Base-by-base conservation (phyloP, 2,888 invertebrate species). In the Lasioglossum zephyrum region DNA sequence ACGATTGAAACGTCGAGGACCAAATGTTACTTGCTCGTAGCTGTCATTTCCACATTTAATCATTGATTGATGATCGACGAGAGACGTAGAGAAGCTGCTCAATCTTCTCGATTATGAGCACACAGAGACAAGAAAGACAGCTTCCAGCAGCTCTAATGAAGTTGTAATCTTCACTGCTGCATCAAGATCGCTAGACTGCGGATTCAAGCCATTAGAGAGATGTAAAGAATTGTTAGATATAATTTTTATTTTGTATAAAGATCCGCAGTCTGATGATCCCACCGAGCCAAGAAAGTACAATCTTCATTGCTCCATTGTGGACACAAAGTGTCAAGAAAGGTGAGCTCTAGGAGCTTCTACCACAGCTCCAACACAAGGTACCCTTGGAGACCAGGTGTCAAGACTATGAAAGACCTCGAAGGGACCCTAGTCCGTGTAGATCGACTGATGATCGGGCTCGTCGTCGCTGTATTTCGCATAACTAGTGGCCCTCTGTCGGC, bases 381-480 rank as follows among this genome's bases (percentile, higher is more conserved):
- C 53, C 53, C 53, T 53, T 9, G 53, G 9, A n/a, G 9, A 53
- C n/a, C 53, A 53, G 53, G 1, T n/a, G 53, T 53, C 53, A 53
- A 22, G 53, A 53, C 53, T n/a, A n/a, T 3, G 53, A n/a, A 53
- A n/a, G n/a, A n/a, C 53, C 22, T n/a, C 8, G 53, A n/a, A 9
- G 53, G 53, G 53, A 9, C 3, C 53, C n/a, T 53, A 53, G 53
- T 53, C 53, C 22, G 53, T 53, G 53, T 53, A n/a, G 53, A 53
- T 53, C 53, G n/a, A 3, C 9, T 8, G n/a, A n/a, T 9, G 9
- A 8, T 79, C 63, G 44, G 6, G 22, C 8, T 84, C 84, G 1
- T 84, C 84, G 84, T 84, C 83, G 84, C 84, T 83, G 84, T 31
- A 78, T 22, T 41, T 60, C 13, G 31, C 41, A 11, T 66, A 63